phyloP scores from a whole-genome alignment of 2,113 vertebrate species.

The Pipra filicauda region DNA sequence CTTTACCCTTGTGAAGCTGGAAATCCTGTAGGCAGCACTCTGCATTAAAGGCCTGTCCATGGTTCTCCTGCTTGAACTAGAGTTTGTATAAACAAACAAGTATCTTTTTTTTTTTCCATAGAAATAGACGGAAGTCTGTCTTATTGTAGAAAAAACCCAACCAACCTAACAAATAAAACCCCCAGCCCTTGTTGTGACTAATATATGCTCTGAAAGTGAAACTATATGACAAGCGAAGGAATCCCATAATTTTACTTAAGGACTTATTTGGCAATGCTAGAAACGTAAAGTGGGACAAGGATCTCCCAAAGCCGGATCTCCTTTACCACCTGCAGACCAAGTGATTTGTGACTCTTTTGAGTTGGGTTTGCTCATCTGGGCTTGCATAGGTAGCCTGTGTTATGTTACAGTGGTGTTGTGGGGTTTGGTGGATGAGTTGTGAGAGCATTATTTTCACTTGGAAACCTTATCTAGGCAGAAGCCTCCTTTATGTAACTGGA shows the following conservation, averaged over 20 bases:
- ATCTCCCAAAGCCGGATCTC: not conserved
- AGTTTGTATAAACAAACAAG: not conserved
- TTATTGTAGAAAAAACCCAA: not conserved
- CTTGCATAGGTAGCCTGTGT: not conserved
- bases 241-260: not conserved
- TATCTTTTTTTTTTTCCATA: not conserved
- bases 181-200: not conserved
- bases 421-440: fast-evolving
- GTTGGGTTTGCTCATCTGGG: fast-evolving
- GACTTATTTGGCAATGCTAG: not conserved
- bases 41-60: not conserved
- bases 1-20: constrained; percentile 15
- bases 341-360: not conserved
- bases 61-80: not conserved
- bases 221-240: not conserved
- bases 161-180: not conserved
- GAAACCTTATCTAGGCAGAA: not conserved
- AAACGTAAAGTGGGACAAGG: not conserved
- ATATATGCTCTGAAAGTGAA: not conserved
- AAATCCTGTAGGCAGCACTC: not conserved
- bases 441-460: not conserved
- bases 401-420: not conserved
- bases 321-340: not conserved
- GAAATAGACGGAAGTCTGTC: not conserved
- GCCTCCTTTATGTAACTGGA: not conserved